Evolutionary conservation across 2,888 invertebrate species (phyloP).

Genomic region (Melieria picta): DNA sequence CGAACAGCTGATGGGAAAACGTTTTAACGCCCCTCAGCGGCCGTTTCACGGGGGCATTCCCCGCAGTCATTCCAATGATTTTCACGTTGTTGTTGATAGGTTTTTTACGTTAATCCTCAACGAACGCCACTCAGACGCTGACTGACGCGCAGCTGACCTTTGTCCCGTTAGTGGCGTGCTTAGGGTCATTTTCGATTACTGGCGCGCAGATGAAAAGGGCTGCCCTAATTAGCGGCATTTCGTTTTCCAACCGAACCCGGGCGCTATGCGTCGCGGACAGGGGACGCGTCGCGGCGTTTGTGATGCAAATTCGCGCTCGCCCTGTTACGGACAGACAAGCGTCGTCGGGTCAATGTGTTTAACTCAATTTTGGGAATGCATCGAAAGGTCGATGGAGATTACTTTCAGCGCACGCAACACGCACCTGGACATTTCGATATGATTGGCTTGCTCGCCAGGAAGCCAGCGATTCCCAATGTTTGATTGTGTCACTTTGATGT

Average conservation of each 20-base stretch:
- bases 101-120: conserved; percentile 21
- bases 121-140: background rate
- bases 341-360: too few relatives aligned
- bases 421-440: too few relatives aligned
- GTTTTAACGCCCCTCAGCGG: too few relatives aligned
- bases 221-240: conserved; percentile 24
- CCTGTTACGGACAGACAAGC: background rate
- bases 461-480: too few relatives aligned
- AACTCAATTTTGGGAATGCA: too few relatives aligned
- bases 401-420: too few relatives aligned
- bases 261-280: background rate
- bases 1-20: too few relatives aligned
- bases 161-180: conserved; percentile 2
- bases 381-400: too few relatives aligned
- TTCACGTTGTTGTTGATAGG: background rate
- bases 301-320: conserved; percentile 15
- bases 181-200: conserved; percentile 20
- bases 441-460: too few relatives aligned
- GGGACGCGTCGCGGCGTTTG: background rate
- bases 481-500: too few relatives aligned
- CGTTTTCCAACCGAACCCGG: background rate
- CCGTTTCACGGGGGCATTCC: too few relatives aligned
- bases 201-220: conserved; percentile 15
- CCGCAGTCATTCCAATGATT: too few relatives aligned
- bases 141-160: conserved; percentile 32